Evolutionary conservation across 2,113 vertebrate species (phyloP).

Genomic region (Calonectris borealis): DNA sequence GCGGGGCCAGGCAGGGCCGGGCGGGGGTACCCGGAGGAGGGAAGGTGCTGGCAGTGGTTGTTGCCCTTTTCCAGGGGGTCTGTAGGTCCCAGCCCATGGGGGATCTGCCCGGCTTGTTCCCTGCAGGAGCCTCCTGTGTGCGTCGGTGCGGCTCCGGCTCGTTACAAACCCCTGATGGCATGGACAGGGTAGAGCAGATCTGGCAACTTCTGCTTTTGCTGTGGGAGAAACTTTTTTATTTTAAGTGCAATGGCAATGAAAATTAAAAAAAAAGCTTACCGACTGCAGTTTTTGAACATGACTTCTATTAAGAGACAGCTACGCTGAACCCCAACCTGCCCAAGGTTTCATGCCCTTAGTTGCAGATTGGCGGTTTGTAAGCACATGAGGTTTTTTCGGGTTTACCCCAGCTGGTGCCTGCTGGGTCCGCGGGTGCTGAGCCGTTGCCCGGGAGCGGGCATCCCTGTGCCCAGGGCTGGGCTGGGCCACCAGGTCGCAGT

Average conservation of each 20-base stretch:
- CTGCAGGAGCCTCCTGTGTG: background rate
- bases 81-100: background rate
- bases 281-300: fast-evolving
- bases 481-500: fast-evolving
- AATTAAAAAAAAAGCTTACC: fast-evolving
- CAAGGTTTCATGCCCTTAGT: fast-evolving
- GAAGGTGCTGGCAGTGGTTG: background rate
- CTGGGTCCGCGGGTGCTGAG: background rate
- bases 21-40: too few relatives aligned
- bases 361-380: fast-evolving
- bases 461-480: background rate
- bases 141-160: background rate
- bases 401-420: too few relatives aligned
- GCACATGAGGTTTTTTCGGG: fast-evolving
- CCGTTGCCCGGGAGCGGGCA: fast-evolving
- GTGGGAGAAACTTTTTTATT: background rate
- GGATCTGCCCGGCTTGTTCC: background rate
- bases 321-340: fast-evolving
- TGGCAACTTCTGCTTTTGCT: background rate
- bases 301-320: fast-evolving
- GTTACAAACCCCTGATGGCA: fast-evolving
- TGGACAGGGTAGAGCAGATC: background rate
- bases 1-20: background rate
- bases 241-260: fast-evolving
- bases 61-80: too few relatives aligned